Evolutionary conservation across 2,888 invertebrate genomes (phyloP), one percentile per base, ranked within the genome.

Genomic region (Cenopis cana): DNA sequence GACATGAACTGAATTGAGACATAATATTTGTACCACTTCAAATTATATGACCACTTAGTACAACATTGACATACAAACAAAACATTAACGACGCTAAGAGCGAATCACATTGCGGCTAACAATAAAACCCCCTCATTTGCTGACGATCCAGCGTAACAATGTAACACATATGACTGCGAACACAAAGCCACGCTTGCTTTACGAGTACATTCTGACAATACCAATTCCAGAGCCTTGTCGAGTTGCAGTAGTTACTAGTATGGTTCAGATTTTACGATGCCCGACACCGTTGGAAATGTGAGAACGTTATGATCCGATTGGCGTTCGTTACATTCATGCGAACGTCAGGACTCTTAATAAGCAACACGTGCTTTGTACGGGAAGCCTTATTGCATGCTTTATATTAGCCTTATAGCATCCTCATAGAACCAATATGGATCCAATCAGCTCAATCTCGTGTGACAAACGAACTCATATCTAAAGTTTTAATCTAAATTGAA

Each of bases 181-280:
- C 79, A 89, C 88, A 87, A 89, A 86, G 85, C 78, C 78, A 76
- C 78, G 81, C 79, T 84, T 83, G 82, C 82, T 89, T 88, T 87
- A 89, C 84, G 87, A 88, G 86, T 83, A 81, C 80, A 80, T 84
- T 84, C 84, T 83, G 84, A 87, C 89, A 86, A 86, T 89, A 85
- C 85, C 86, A 83, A 88, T 88, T 87, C 87, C 85, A 86, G 83
- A 83, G 81, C 84, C 83, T 78, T 84, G 85, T 88, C 80, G 83
- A 85, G 82, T 84, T 85, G 79, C 84, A 84, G 83, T 85, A 85
- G 86, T 86, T 85, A 84, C 82, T 77, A 76, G 81, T 79, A 85
- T 86, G 89, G 86, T 88, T 82, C 82, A 80, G 78, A 83, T 87
- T 89, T 89, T 87, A 87, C 81, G 85, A 84, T 78, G 75, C 78